Evolutionary conservation across 2,888 invertebrate genomes (phyloP).

Genomic region (Microctonus hyperodae): DNA sequence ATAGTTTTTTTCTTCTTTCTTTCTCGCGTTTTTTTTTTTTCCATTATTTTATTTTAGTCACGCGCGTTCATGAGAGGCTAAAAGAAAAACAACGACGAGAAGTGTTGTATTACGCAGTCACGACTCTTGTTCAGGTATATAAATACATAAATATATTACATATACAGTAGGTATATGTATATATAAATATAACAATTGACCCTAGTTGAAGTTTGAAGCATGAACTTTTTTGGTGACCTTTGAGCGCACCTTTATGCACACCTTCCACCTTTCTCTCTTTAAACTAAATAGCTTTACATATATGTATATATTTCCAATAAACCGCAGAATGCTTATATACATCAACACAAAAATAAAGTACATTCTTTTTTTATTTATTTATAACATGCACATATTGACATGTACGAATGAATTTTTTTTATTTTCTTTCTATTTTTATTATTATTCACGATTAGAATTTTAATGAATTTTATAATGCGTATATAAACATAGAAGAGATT

Average conservation of each 20-base stretch:
- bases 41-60: constrained; percentile 4
- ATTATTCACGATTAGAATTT: constrained; percentile 1
- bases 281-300: background rate
- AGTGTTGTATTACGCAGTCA: constrained; percentile 45
- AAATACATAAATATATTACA: background rate
- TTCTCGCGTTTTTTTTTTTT: background rate
- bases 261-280: background rate
- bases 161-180: background rate
- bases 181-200: constrained; percentile 42
- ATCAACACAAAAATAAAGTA: too few relatives aligned
- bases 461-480: background rate
- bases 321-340: background rate
- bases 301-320: background rate
- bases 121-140: constrained; percentile 34
- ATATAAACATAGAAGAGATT: background rate
- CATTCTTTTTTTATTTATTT: too few relatives aligned
- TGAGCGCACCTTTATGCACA: background rate
- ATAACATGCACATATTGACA: too few relatives aligned
- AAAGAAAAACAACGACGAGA: background rate
- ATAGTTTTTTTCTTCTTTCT: too few relatives aligned
- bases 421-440: background rate
- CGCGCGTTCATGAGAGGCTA: background rate
- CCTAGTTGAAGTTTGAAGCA: constrained; percentile 29
- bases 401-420: background rate
- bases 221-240: background rate